Evolutionary conservation across 1,140 invertebrate genomes (phyloP), one percentile per base, ranked within the genome.

Genomic region (Tetramorium alpestre): DNA sequence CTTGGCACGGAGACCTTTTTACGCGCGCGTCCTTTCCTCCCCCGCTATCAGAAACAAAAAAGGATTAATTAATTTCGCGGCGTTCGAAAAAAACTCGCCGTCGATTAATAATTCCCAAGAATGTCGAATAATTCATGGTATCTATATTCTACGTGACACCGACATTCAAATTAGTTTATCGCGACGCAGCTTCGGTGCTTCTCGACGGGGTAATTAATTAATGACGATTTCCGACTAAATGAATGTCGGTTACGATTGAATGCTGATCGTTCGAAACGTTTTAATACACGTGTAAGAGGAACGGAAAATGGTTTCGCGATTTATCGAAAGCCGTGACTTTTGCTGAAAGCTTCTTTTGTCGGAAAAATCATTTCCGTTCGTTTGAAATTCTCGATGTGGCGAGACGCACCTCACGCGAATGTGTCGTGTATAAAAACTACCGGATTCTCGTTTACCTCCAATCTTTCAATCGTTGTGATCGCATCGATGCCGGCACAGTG

Each of bases 41-140:
- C 7, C 8, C 13, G 16, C 2, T 7, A 25, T 65, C 49, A 16
- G 16, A n/a, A 56, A 41, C 28, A 82, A 73, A 84, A 75, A 60
- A 13, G 8, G n/a, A 62, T 75, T 84, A 84, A 84, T 84, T 84
- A 84, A 84, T 75, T 13, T 60, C 67, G 33, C 7, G 41, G 69
- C 6, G 44, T 49, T 69, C 25, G 80, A 73, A 82, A 73, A 82
- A 82, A 82, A 58, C 65, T 28, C 11, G 51, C 25, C 47, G 41
- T 44, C 80, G 69, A 84, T 84, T 75, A 84, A 84, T 84, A 69
- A 86, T 80, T 28, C 16, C 49, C 49, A 86, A 69, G 41, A 49
- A 80, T 6, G 49, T 47, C 49, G 58, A 86, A 69, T 80, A 58
- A 86, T 85, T 65, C 47, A 44, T 58, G 49, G 65, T 44, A 67